Percentiles rank a stretch among this genome's conserved stretches.
Evolutionary conservation across 2,888 invertebrate genomes (phyloP).

Genomic region (Hydrotaea diabolus): DNA sequence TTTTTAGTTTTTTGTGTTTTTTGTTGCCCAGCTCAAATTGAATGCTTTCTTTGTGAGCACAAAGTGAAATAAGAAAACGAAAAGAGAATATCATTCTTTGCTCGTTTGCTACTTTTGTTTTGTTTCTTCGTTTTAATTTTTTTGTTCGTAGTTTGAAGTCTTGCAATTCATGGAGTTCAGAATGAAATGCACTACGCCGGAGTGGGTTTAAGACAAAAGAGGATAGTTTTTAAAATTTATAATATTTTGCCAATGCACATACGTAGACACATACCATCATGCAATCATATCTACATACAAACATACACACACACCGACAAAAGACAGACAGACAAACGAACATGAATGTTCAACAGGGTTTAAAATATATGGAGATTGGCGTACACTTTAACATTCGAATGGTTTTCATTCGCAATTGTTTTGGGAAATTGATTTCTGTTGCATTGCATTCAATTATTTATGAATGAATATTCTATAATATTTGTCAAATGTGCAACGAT

Average conservation of each 20-base stretch:
- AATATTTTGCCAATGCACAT: conserved; percentile 7
- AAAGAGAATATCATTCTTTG: conserved; percentile 27
- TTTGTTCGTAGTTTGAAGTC: neutral
- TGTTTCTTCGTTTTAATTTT: too few species aligned
- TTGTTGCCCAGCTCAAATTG: conserved; percentile 16
- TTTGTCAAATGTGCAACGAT: neutral
- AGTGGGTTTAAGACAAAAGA: conserved; percentile 28
- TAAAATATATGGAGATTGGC: neutral
- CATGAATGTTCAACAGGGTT: neutral
- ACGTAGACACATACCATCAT: neutral
- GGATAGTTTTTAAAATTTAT: conserved; percentile 16
- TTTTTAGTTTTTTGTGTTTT: neutral
- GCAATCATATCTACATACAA: neutral
- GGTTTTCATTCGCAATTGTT: neutral
- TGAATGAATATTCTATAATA: neutral
- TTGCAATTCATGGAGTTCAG: conserved; percentile 15
- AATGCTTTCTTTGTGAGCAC: conserved; percentile 34
- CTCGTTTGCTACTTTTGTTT: neutral
- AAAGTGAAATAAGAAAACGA: conserved; percentile 30
- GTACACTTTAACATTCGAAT: conserved; percentile 13
- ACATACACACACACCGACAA: too few species aligned
- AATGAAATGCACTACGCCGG: conserved; percentile 12
- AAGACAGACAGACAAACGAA: too few species aligned
- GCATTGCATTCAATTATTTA: conserved; percentile 16
- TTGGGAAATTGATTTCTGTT: neutral